Evolutionary conservation across 2,797 vertebrate species (phyloP), one percentile per base, ranked within the genome.

Genomic region (Rallus crepitans): DNA sequence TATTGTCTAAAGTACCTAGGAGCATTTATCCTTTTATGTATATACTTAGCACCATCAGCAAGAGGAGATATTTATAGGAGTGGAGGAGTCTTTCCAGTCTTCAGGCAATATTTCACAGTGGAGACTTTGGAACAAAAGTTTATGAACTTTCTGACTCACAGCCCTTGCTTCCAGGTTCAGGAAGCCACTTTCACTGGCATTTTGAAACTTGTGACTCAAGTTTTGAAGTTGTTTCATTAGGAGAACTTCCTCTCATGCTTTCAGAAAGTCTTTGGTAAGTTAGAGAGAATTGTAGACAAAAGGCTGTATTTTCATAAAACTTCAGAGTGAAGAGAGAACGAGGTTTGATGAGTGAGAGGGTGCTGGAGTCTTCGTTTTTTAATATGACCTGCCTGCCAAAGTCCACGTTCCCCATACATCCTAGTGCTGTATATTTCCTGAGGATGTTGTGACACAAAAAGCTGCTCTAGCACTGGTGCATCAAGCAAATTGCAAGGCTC

Each of bases 1-100:
- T 87, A 28, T 55, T 81, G 71, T 59, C 40, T 78, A 61, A 92
- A 95, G 68, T 61, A 64, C 40, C 53, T 85, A 87, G 13, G 6
- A 90, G 35, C 48, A 45, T 93, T 90, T 93, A 57, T 93, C 37
- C 35, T 84, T 75, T 92, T 84, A 84, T 66, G 25, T 91, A 63
- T 66, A 73, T 55, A 69, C 45, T 55, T 73, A 93, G 15, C 18
- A 77, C 64, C 14, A 2, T 60, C 48, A 73, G 7, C 57, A 81
- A 92, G 70, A 55, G 12, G 31, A 87, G 64, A 61, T 94, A 91
- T 95, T 95, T 92, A 78, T 85, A 94, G 89, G 40, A 91, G 24
- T 31, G 47, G 64, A 91, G 0, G 2, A 93, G 9, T 71, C 48
- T 87, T 87, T 92, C 50, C 79, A 61, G 50, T 85, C 89, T 92